phyloP scores from a whole-genome alignment of 1,140 invertebrate species.

The Achatina immaculata region DNA sequence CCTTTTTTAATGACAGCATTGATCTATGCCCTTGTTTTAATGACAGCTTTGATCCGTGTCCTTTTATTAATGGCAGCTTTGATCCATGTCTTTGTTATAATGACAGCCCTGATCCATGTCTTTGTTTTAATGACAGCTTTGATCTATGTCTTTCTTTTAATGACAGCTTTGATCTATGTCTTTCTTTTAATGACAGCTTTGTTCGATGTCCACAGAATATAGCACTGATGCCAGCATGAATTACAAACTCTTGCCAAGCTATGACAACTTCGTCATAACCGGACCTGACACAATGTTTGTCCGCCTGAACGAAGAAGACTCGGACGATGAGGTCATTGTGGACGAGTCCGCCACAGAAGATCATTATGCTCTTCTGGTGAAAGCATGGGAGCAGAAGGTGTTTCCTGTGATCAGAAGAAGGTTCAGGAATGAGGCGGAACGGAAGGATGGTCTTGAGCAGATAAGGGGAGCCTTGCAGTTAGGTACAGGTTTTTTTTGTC shows the following conservation, averaged over 20 bases:
- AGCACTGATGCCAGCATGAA: constrained; percentile 57
- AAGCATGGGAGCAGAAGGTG: constrained; percentile 72
- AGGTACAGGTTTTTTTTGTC: constrained; percentile 49
- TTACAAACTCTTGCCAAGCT: constrained; percentile 65
- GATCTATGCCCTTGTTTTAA: too few species aligned
- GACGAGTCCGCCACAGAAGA: constrained; percentile 65
- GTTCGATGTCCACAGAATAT: constrained; percentile 59
- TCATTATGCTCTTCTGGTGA: constrained; percentile 70
- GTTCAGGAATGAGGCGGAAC: constrained; percentile 72
- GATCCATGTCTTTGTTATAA: too few species aligned
- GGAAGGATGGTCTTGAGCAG: constrained; percentile 72
- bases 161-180: too few species aligned
- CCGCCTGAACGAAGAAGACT: constrained; percentile 60
- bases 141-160: too few species aligned
- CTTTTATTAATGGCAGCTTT: too few species aligned
- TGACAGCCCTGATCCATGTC: too few species aligned
- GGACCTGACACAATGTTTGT: constrained; percentile 54
- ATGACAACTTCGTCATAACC: constrained; percentile 62
- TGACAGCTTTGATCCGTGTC: too few species aligned
- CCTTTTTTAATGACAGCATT: too few species aligned
- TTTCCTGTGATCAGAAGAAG: constrained; percentile 71
- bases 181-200: too few species aligned
- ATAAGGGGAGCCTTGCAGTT: constrained; percentile 71
- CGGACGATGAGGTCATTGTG: constrained; percentile 62
- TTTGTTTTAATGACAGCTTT: too few species aligned